Evolutionary conservation across 2,113 vertebrate genomes (phyloP), one percentile per base, ranked within the genome.

Genomic region (Prietella phreatophila): DNA sequence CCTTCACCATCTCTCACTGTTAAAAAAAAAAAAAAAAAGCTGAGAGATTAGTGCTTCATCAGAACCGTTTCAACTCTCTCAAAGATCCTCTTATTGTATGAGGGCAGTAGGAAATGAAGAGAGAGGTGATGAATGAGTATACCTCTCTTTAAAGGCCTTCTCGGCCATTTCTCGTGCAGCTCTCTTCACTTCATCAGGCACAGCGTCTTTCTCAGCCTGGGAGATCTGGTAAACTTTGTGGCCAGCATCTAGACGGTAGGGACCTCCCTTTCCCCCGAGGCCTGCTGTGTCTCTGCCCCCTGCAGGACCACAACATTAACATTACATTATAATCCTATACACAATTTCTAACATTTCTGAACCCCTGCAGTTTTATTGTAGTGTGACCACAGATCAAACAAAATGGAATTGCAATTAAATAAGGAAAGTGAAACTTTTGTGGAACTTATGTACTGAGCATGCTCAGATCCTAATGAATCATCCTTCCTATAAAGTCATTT

Each of bases 231-330:
- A 94, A 65, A 99, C 98, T 0, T 91, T 94, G 92, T 99, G 98
- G 50, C 97, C 97, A 0, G 97, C 95, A 2, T 99, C 98, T 89
- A 99, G 95, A 3, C 97, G 95, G 81, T 99, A 99, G 0, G 98
- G 98, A 0, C 98, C 98, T 14, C 98, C 98, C 94, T 96, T 98
- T 27, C 98, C 98, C 4, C 98, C 98, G 4, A 99, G 94, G 0
- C 98, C 98, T 10, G 98, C 98, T 0, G 98, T 99, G 93, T 98
- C 97, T 95, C 98, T 96, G 89, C 98, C 98, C 1, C 98, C 98
- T 99, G 89, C 61, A 80, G 84, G 42, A 85, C 47, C 11, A 82
- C 33, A 76, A 30, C 67, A 82, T 55, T 33, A 27, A 67, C 60
- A 56, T 25, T 10, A 53, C 50, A 79, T 55, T 39, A 30, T 11